Conservation (phyloP, 2,888 invertebrate species). For the Cotesia congregata region DNA sequence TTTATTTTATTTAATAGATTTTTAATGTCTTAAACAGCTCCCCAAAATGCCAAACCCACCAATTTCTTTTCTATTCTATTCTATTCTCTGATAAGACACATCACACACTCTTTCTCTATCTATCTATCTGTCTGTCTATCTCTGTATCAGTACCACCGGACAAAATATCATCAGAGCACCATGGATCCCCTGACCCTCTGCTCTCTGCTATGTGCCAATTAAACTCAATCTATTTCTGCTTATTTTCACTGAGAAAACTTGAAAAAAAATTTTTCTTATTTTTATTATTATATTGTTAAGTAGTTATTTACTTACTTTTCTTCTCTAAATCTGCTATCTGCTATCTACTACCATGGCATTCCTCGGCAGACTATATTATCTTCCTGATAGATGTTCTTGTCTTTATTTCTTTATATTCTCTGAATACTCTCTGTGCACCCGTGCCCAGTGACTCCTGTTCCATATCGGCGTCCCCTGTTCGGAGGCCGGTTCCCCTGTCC, state of each 20-base stretch:
- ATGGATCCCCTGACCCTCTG: background rate
- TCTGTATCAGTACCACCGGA: constrained; percentile 22
- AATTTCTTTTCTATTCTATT: background rate
- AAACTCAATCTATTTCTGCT: background rate
- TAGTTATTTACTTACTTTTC: too few species aligned
- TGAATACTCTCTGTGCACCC: constrained; percentile 20
- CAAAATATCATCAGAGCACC: background rate
- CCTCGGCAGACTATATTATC: too few species aligned
- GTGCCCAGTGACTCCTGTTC: constrained; percentile 21
- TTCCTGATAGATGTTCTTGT: too few species aligned
- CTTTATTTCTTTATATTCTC: constrained; percentile 30
- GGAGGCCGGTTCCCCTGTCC: constrained; percentile 16
- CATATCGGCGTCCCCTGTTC: constrained; percentile 23
- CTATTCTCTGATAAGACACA: background rate
- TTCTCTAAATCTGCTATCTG: too few species aligned
- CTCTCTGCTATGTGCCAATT: constrained; percentile 18
- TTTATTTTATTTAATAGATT: too few species aligned
- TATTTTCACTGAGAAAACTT: background rate
- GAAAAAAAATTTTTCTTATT: background rate
- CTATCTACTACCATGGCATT: too few species aligned
- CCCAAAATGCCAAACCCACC: constrained; percentile 15
- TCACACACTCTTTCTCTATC: constrained; percentile 25
- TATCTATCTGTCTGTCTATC: background rate
- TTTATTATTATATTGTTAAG: background rate
- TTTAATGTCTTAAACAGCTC: too few species aligned